Evolutionary conservation across 2,888 invertebrate species (phyloP).

Genomic region (Cacoxenus indagator): DNA sequence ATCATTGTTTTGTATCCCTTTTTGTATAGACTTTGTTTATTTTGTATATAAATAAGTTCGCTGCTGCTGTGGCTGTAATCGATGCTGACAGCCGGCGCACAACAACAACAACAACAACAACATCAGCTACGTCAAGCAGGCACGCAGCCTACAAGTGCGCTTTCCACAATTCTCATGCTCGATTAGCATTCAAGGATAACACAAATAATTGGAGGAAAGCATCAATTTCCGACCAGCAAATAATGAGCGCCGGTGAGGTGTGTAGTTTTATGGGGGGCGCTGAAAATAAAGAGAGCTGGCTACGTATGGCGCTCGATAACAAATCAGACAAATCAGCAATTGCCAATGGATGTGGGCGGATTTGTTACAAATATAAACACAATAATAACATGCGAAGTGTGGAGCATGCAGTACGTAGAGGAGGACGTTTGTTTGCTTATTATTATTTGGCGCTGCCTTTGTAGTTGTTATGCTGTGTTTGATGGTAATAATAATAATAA

Average conservation of each 20-base stretch:
- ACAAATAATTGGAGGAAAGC: conserved; percentile 18
- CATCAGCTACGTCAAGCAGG: neutral
- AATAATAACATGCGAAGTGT: neutral
- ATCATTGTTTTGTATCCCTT: neutral
- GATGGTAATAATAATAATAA: no score
- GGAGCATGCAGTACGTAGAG: no score
- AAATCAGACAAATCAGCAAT: conserved; percentile 20
- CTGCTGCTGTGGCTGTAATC: neutral
- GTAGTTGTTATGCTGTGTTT: no score
- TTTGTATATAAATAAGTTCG: conserved; percentile 1
- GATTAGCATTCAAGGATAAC: conserved; percentile 20
- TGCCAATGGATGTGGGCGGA: conserved; percentile 14
- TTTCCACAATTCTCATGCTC: conserved; percentile 15
- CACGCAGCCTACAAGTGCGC: conserved; percentile 1
- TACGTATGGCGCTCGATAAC: conserved; percentile 9
- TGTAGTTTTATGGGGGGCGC: no score
- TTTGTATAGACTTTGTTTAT: conserved; percentile 15
- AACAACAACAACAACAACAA: neutral
- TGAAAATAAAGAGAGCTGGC: neutral
- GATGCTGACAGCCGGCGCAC: neutral
- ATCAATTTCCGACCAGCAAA: conserved; percentile 9
- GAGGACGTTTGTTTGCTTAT: no score
- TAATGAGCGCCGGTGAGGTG: no score
- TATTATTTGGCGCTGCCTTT: no score
- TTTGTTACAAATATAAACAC: conserved; percentile 13